Conservation (phyloP, 2,888 invertebrate genomes). For the Zele albiditarsus region DNA sequence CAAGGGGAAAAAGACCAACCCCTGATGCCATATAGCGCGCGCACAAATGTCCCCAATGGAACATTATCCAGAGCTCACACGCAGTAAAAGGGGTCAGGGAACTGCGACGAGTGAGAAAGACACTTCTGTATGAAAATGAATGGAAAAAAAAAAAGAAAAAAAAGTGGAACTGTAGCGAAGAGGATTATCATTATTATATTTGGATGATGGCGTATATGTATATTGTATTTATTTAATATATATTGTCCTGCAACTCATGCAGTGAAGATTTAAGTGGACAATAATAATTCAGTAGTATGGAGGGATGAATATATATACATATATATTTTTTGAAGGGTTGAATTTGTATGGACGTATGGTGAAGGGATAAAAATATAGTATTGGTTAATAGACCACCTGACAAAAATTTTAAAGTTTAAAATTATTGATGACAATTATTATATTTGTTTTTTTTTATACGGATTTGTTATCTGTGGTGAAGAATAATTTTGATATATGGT, state of each 20-base stretch:
- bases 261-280: neutral
- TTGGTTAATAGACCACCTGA: neutral
- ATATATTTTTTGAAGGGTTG: neutral
- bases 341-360: neutral
- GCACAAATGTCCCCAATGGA: constrained; percentile 36
- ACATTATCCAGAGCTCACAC: constrained; percentile 24
- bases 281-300: neutral
- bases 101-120: neutral
- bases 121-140: neutral
- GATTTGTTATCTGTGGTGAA: too few species aligned
- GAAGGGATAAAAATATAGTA: neutral
- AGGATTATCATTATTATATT: constrained; percentile 9
- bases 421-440: too few species aligned
- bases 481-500: too few species aligned
- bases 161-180: neutral
- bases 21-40: constrained; percentile 36
- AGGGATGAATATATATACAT: neutral
- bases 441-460: too few species aligned
- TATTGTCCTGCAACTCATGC: neutral
- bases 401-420: neutral
- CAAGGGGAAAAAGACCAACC: constrained; percentile 39
- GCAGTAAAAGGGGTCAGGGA: constrained; percentile 13
- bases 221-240: neutral
- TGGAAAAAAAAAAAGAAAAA: neutral
- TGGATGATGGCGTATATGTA: neutral